phyloP scores from a whole-genome alignment of 37 sponge, comb jelly and placozoan species.

The Halichondria panicea region DNA sequence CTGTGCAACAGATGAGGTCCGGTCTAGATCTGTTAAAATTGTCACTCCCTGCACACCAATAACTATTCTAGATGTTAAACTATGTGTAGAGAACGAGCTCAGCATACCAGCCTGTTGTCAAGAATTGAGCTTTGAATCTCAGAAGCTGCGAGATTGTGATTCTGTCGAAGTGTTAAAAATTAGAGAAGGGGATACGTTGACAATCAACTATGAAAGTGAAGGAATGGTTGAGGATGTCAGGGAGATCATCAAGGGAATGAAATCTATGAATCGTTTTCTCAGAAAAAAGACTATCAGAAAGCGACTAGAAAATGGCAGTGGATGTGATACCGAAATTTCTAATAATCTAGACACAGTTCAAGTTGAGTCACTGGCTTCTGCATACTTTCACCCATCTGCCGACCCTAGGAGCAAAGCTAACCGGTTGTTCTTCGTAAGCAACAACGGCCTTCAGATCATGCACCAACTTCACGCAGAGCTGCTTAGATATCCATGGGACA shows the following conservation, averaged over 20 bases:
- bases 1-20: neutral
- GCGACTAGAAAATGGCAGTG: neutral
- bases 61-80: conserved; percentile 18
- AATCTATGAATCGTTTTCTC: neutral
- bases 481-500: conserved; percentile 24
- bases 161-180: neutral
- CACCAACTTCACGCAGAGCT: conserved; percentile 12
- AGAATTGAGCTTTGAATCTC: neutral
- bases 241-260: conserved; percentile 2
- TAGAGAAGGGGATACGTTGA: conserved; percentile 14
- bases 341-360: neutral
- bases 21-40: neutral
- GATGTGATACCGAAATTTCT: neutral
- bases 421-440: conserved; percentile 30
- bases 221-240: conserved; percentile 10
- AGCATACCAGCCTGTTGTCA: conserved; percentile 26
- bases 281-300: no score
- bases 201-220: conserved; percentile 13
- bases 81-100: conserved; percentile 17
- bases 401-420: conserved; percentile 1
- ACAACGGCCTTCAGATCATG: conserved; percentile 3
- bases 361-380: conserved; percentile 2
- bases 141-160: neutral
- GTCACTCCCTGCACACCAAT: neutral
- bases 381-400: neutral